These are phyloP conservation scores for Amniataba percoides DNA, from an alignment of 2,797 vertebrate species.

Conservation along the genomic window DNA sequence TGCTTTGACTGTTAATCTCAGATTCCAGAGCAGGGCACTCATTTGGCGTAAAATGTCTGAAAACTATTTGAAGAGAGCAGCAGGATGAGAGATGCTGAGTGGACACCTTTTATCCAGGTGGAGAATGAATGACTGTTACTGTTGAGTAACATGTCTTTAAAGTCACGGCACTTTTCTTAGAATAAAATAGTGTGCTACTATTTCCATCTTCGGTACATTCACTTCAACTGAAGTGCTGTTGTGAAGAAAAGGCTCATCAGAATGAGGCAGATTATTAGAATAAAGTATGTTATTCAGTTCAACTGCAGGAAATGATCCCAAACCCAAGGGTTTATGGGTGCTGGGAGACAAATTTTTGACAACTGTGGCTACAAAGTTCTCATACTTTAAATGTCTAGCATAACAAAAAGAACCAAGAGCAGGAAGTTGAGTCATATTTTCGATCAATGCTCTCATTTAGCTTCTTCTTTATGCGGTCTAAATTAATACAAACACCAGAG, in stretches of 20 bases:
- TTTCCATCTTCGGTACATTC: neutral
- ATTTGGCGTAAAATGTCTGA: too few relatives aligned
- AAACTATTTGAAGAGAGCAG: too few relatives aligned
- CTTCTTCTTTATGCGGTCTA: neutral
- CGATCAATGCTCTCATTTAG: neutral
- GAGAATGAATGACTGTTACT: too few relatives aligned
- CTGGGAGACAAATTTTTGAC: slow-evolving; percentile 20
- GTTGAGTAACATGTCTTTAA: neutral
- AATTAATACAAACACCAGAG: slow-evolving; percentile 15
- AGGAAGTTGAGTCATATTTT: slow-evolving; percentile 29
- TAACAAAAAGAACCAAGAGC: slow-evolving; percentile 7
- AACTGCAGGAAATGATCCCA: slow-evolving; percentile 21
- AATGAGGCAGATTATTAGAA: slow-evolving; percentile 9
- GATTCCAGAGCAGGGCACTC: too few relatives aligned
- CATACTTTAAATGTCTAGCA: slow-evolving; percentile 21
- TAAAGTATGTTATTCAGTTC: slow-evolving; percentile 6
- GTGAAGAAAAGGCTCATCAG: slow-evolving; percentile 5
- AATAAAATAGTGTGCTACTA: neutral
- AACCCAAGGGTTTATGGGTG: slow-evolving; percentile 20
- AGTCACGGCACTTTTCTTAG: neutral
- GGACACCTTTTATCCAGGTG: neutral
- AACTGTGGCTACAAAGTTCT: slow-evolving; percentile 18
- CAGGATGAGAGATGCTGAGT: neutral
- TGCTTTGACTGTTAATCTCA: too few relatives aligned
- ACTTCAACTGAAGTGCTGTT: neutral